These are phyloP conservation scores for Epinephelus lanceolatus DNA, from an alignment of 2,113 vertebrate species.

Conservation along the genomic window DNA sequence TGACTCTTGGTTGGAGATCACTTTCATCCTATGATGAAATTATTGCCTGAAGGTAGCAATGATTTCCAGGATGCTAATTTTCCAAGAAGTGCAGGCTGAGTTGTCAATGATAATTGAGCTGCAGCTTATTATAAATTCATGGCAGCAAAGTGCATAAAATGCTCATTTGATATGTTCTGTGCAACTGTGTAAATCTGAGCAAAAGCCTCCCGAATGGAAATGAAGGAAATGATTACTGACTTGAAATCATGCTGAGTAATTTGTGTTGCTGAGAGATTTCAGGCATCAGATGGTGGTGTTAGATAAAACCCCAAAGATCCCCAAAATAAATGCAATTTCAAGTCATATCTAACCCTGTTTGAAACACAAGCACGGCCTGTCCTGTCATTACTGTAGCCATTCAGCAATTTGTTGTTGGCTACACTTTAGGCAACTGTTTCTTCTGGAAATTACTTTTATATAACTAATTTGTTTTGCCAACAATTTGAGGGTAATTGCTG, in stretches of 20 bases:
- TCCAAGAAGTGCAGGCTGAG: conserved; percentile 38
- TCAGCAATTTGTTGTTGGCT: neutral
- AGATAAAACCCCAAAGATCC: neutral
- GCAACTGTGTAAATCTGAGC: neutral
- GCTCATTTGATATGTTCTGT: conserved; percentile 1
- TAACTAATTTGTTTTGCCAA: conserved; percentile 2
- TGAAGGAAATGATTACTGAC: conserved; percentile 2
- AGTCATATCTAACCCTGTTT: neutral
- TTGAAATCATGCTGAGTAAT: conserved; percentile 8
- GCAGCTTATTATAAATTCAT: conserved; percentile 35
- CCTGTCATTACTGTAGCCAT: neutral
- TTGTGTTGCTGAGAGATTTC: conserved; percentile 3
- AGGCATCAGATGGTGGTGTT: neutral
- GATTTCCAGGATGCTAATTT: conserved; percentile 54
- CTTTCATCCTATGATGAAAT: conserved; percentile 69
- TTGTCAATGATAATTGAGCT: conserved; percentile 38
- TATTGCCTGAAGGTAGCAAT: conserved; percentile 63
- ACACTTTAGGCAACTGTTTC: neutral
- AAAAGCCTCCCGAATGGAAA: conserved; percentile 18
- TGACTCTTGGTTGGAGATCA: conserved; percentile 20
- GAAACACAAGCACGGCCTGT: neutral
- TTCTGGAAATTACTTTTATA: neutral
- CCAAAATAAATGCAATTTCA: neutral
- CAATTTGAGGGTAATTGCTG: neutral
- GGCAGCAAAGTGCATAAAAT: neutral